Evolutionary conservation across 64 coral and sea anemone species (phyloP), one percentile per base, ranked within the genome.

Genomic region (Dendrophyllia cribrosa): DNA sequence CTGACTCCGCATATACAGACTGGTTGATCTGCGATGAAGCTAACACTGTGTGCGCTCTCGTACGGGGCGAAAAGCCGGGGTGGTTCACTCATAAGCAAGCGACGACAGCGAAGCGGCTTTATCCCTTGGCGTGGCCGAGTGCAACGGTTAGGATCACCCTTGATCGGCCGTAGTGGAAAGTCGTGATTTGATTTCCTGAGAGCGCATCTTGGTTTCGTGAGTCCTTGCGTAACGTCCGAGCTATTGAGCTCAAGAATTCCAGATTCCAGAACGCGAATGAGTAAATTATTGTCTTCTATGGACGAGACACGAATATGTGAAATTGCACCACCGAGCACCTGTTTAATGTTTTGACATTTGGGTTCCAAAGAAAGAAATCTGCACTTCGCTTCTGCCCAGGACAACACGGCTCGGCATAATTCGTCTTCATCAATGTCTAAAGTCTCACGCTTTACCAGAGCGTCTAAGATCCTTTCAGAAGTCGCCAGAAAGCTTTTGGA

Each of bases 371-470:
- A 82, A 9, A 3, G 59, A 3, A 67, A 4, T 22, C 45, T 84
- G 12, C 60, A 84, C 19, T 84, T 64, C 0, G 20, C 80, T 23
- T 68, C 61, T 51, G 80, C 80, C 80, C 80, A 84, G 11, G 62
- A 50, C 2, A 84, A 67, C 0, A 84, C 20, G 43, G 62, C 80
- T 23, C 43, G 43, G 9, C 50, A 67, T 84, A 84, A 68, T 23
- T 84, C 62, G 44, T 17, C 7, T 51, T 84, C 80, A 45, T 84
- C 60, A 63, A 84, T 84, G 19, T 84, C 44, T 62, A 84, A 68
- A 9, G 80, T 67, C 43, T 84, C 44, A 49, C 80, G 60, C 20
- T 19, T 84, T 46, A 84, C 60, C 5, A 84, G 46, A 49, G 4
- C 44, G 22, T 67, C 62, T 13, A 84, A 12, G 22, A 67, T 84